Evolutionary conservation across 2,888 invertebrate species (phyloP).

Genomic region (Fissipunctia ypsillon): DNA sequence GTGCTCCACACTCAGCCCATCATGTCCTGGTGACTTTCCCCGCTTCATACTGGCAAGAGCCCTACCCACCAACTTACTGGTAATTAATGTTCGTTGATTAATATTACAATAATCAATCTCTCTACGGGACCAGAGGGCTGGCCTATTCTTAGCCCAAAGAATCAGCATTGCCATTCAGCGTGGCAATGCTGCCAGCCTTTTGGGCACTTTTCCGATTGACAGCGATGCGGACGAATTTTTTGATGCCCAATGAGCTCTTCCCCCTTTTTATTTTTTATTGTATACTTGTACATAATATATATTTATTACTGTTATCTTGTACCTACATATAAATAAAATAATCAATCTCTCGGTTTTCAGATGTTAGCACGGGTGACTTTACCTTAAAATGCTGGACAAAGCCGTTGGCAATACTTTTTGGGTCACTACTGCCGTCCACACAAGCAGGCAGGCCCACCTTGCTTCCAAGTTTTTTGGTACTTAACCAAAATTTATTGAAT

Average conservation of each 20-base stretch:
- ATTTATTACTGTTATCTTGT: no score
- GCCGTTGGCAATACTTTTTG: neutral
- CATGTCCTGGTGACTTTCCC: neutral
- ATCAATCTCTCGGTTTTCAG: no score
- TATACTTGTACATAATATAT: no score
- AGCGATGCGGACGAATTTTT: no score
- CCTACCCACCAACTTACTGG: slow-evolving; percentile 5
- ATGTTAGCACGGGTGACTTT: neutral
- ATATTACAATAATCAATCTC: neutral
- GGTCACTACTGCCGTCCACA: neutral
- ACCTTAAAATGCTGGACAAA: neutral
- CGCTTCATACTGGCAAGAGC: neutral
- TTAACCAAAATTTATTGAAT: neutral
- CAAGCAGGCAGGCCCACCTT: neutral
- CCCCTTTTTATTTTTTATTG: no score
- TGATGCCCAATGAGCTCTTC: no score
- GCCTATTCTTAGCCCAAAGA: no score
- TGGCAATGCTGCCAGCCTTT: no score
- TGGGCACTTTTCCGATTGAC: no score
- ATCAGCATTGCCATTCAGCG: no score
- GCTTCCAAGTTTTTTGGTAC: neutral
- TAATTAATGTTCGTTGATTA: neutral
- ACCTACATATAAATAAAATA: no score
- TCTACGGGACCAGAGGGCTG: no score
- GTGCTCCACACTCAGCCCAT: slow-evolving; percentile 3